Evolutionary conservation across 2,113 vertebrate genomes (phyloP), one percentile per base, ranked within the genome.

Genomic region (Suncus etruscus): DNA sequence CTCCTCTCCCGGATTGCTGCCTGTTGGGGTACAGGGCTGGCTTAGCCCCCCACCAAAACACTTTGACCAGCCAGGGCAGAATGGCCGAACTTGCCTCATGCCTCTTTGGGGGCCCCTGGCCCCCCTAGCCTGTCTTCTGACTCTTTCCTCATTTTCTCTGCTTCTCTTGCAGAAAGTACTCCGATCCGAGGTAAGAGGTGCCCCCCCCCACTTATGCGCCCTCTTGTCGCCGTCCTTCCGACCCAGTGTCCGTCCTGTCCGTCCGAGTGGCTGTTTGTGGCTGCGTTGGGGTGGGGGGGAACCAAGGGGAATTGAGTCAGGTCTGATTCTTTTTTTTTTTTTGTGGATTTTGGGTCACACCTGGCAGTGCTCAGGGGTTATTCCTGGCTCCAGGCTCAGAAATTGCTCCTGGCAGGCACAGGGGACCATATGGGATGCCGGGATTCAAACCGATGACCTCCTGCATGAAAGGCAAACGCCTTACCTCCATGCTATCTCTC

Each of bases 141-240:
- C 95, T 96, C 95, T 94, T 97, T 97, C 96, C 94, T 97, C 96
- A 97, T 96, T 97, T 87, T 98, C 97, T 98, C 97, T 97, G 97
- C 97, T 98, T 98, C 95, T 98, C 97, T 98, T 99, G 97, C 99
- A 99, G 99, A 98, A 99, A 98, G 98, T 98, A 99, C 99, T 97
- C 99, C 99, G 54, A 99, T 99, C 97, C 98, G 99, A 99, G 99
- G 99, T 99, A 99, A 99, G 99, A 97, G 97, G 96, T 90, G 86
- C 85, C 86, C 31, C 82, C 48, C 84, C 63, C 5, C 63, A 86
- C 88, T 84, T 51, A 16, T 76, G 89, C 92, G 80, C 94, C 91
- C 96, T 95, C 74, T 90, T 92, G 93, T 94, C 93, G 94, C 32
- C 14, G 86, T 97, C 96, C 97, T 47, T 92, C 81, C 65, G 0